These are phyloP conservation scores for Amphibalanus amphitrite DNA, from an alignment of 1,140 invertebrate species.

Conservation along the genomic window DNA sequence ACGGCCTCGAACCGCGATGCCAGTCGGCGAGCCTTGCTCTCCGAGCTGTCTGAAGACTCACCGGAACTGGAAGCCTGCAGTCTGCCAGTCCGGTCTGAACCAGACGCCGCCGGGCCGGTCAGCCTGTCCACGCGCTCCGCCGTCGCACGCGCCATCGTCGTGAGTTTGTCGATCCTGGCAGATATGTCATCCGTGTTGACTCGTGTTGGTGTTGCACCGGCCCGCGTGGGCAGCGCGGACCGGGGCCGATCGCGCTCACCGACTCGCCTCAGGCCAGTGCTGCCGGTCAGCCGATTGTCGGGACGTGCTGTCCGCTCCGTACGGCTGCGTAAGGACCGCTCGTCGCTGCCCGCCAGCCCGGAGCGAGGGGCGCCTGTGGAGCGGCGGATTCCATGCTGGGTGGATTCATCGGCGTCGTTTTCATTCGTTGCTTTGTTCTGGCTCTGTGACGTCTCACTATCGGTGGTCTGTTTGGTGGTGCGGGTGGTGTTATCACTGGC, in stretches of 20 bases:
- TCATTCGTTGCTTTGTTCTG: not conserved
- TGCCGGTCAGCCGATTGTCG: not conserved
- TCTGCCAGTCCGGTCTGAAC: not conserved
- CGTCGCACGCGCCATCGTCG: conserved; percentile 41
- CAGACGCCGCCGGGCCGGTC: too few species aligned
- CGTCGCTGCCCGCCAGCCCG: too few species aligned
- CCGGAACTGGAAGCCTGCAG: not conserved
- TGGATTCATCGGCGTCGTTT: too few species aligned
- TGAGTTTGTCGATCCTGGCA: conserved; percentile 38
- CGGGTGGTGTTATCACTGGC: not conserved
- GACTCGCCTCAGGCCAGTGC: not conserved
- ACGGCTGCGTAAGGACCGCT: too few species aligned
- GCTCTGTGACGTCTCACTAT: not conserved
- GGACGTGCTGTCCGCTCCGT: too few species aligned
- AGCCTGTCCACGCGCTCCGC: conserved; percentile 35
- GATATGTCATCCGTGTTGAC: conserved; percentile 11
- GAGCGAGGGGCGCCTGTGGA: too few species aligned
- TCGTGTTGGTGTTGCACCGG: not conserved
- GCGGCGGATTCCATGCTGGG: too few species aligned
- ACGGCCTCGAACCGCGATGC: not conserved
- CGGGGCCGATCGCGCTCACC: not conserved
- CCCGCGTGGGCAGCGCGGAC: not conserved
- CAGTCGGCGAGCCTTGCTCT: not conserved
- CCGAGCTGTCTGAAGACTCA: not conserved
- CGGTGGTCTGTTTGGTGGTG: not conserved